Conservation (phyloP, 2,113 vertebrate species). For the Perognathus longimembris region DNA sequence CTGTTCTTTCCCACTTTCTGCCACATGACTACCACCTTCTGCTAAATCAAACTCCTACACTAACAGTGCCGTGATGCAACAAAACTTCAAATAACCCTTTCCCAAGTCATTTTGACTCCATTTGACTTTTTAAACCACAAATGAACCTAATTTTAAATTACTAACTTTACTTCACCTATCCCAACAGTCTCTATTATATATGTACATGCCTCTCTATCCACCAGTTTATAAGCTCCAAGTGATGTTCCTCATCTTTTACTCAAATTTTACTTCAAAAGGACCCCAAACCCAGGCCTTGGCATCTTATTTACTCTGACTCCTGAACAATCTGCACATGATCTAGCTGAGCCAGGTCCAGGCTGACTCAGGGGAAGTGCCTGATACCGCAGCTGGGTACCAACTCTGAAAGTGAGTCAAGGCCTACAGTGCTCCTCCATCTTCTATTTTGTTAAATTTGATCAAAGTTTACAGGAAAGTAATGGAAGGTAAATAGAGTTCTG, state of each 20-base stretch:
- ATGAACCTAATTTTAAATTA: neutral
- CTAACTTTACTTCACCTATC: neutral
- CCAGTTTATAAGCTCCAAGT: neutral
- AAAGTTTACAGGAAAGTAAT: slow-evolving; percentile 12
- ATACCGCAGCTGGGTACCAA: neutral
- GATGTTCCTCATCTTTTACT: neutral
- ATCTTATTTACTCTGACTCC: neutral
- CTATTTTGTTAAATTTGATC: neutral
- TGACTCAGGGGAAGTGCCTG: neutral
- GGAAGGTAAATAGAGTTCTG: neutral
- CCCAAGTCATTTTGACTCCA: neutral
- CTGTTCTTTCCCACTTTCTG: neutral
- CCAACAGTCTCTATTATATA: neutral
- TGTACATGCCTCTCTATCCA: neutral
- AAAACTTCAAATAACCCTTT: neutral
- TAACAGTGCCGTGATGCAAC: neutral
- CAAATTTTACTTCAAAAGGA: neutral
- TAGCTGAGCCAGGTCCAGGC: neutral
- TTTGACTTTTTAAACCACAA: neutral
- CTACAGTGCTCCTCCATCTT: neutral
- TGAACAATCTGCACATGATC: neutral
- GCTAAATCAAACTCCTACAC: neutral
- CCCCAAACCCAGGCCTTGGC: neutral
- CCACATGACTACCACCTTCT: neutral
- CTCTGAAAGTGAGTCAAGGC: neutral